phyloP scores from a whole-genome alignment of 2,797 vertebrate genomes.

The Moxostoma hubbsi region DNA sequence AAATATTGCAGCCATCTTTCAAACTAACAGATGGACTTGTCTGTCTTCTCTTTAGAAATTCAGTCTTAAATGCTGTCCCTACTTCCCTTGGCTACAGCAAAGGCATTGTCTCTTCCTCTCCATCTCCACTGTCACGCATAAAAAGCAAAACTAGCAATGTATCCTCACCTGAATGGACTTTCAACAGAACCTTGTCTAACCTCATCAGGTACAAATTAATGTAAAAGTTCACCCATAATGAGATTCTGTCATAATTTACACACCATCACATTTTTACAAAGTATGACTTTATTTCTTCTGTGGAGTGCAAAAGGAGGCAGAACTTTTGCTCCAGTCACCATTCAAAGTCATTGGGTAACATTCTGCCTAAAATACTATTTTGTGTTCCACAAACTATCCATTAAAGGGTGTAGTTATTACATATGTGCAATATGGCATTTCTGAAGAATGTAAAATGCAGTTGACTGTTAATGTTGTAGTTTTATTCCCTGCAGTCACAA shows the following conservation, averaged over 20 bases:
- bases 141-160: slow-evolving; percentile 56
- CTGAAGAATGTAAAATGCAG: neutral
- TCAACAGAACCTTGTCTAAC: slow-evolving; percentile 78
- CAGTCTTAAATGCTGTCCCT: slow-evolving; percentile 46
- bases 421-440: neutral
- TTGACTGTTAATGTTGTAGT: neutral
- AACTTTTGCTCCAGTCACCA: no score
- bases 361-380: no score
- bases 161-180: slow-evolving; percentile 69
- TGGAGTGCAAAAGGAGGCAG: no score
- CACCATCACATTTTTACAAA: no score
- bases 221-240: no score
- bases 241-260: no score
- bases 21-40: neutral
- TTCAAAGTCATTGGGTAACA: no score
- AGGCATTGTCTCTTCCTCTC: slow-evolving; percentile 14
- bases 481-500: neutral
- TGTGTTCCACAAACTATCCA: no score
- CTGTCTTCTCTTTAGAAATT: slow-evolving; percentile 10
- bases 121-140: slow-evolving; percentile 28
- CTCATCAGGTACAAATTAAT: slow-evolving; percentile 72
- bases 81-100: slow-evolving; percentile 47
- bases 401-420: no score
- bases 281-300: no score
- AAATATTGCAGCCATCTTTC: neutral